Percentiles rank a stretch among this genome's conserved stretches.
phyloP scores from a whole-genome alignment of 2,113 vertebrate species.

The Prietella phreatophila region DNA sequence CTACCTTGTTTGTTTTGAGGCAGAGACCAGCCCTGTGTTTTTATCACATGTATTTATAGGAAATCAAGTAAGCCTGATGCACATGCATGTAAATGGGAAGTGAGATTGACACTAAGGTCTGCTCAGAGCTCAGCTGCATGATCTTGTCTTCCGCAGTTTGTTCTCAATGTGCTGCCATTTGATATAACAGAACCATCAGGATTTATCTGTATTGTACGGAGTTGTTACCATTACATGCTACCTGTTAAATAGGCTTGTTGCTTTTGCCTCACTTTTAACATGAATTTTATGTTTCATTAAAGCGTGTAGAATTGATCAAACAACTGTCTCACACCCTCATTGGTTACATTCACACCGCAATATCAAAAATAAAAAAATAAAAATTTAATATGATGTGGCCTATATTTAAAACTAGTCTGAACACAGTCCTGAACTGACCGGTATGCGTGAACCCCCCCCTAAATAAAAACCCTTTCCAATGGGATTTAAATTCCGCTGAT shows the following conservation, averaged over 20 bases:
- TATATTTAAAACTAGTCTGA: not conserved
- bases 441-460: too few relatives aligned
- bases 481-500: not conserved
- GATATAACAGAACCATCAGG: slow-evolving; percentile 7
- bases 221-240: slow-evolving; percentile 47
- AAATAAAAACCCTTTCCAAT: not conserved
- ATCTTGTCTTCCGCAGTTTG: not conserved
- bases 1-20: not conserved
- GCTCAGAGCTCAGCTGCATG: slow-evolving; percentile 30
- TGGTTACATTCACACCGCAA: not conserved
- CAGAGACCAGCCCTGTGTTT: slow-evolving; percentile 14
- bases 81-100: slow-evolving; percentile 9
- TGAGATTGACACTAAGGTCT: slow-evolving; percentile 20
- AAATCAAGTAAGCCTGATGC: slow-evolving; percentile 6
- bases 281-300: slow-evolving; percentile 35
- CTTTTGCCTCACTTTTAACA: slow-evolving; percentile 22
- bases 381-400: not conserved
- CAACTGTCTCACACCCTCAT: slow-evolving; percentile 26
- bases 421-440: not conserved
- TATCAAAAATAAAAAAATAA: not conserved
- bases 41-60: slow-evolving; percentile 32
- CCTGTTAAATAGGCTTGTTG: slow-evolving; percentile 26
- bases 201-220: slow-evolving; percentile 42
- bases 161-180: slow-evolving; percentile 35
- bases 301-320: slow-evolving; percentile 44